Evolutionary conservation across 2,888 invertebrate genomes (phyloP).

Genomic region (Stenotaenia linearis): DNA sequence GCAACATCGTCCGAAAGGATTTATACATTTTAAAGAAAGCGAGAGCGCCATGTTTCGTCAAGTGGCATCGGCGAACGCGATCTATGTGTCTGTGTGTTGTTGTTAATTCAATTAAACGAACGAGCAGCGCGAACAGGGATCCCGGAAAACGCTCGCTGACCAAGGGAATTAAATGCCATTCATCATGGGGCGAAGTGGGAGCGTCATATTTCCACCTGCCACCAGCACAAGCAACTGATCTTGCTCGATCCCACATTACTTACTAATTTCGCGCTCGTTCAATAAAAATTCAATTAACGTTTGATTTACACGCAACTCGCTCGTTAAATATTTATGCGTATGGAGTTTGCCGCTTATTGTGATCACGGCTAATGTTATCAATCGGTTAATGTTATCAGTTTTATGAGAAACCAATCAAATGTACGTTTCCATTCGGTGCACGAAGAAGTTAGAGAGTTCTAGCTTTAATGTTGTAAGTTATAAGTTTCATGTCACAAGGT

Average conservation of each 20-base stretch:
- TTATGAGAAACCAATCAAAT: too few relatives aligned
- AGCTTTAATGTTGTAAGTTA: too few relatives aligned
- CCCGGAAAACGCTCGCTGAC: background rate
- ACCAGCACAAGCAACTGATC: background rate
- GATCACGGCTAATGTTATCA: too few relatives aligned
- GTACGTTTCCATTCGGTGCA: too few relatives aligned
- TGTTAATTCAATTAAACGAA: constrained; percentile 9
- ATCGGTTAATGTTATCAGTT: too few relatives aligned
- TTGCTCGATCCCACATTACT: background rate
- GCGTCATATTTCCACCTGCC: constrained; percentile 18
- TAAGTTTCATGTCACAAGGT: too few relatives aligned
- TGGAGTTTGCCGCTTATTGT: too few relatives aligned
- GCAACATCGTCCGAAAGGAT: constrained; percentile 11
- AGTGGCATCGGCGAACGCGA: background rate
- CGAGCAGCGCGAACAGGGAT: background rate
- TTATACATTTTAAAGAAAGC: background rate
- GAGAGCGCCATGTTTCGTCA: background rate
- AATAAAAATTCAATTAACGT: constrained; percentile 6
- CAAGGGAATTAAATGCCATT: constrained; percentile 21
- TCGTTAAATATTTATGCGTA: background rate
- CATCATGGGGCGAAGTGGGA: background rate
- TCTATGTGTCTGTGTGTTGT: background rate
- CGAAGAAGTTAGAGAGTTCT: too few relatives aligned
- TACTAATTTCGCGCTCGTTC: background rate
- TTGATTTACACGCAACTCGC: background rate